Base-by-base conservation (phyloP, 2,888 invertebrate genomes). In the Aproaerema taeniolella region DNA sequence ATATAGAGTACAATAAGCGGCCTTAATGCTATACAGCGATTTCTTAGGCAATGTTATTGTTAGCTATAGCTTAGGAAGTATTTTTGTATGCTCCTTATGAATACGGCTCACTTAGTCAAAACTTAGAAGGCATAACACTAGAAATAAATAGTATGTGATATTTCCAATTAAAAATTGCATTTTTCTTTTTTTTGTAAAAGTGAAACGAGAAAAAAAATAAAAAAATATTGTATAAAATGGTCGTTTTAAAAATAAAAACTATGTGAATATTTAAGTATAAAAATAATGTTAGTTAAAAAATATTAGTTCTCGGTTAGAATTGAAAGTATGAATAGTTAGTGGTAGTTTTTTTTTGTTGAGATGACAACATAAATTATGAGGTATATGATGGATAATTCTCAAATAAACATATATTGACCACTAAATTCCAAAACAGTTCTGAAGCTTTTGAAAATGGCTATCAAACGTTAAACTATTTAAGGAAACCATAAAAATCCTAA, bases 61-160 rank as follows among this genome's bases (percentile, higher is more conserved):
- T 20, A 20, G n/a, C n/a, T n/a, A 20, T 6, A 7, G 20, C 7
- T 20, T 20, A 6, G 20, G 7, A 20, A 7, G 4, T 7, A 20
- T 4, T 7, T 20, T 20, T 20, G 5, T 7, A 20, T 7, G 5
- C 20, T 20, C 20, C 20, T 20, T 20, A 20, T 20, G 4, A 6
- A 6, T 6, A 20, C 4, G 20, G 7, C 5, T 4, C 20, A 20
- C 4, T 20, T 6, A 20, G 4, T 20, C 4, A 6, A 6, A 20
- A 6, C 7, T 6, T 20, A 20, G 7, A 20, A 6, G 7, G 7
- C 4, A 20, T 6, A 20, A 20, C 7, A 20, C 4, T 6, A 20
- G 4, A 20, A 41, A 41, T n/a, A 15, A 14, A 41, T 44, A 47
- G 41, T 43, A 48, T 45, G 45, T 45, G 43, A 48, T 48, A 45